A percentile compares a stretch with the other conserved stretches of the same genome.
These are phyloP conservation scores for Ptychadena robeensis DNA, from an alignment of 2,797 vertebrate genomes.

Conservation along the genomic window DNA sequence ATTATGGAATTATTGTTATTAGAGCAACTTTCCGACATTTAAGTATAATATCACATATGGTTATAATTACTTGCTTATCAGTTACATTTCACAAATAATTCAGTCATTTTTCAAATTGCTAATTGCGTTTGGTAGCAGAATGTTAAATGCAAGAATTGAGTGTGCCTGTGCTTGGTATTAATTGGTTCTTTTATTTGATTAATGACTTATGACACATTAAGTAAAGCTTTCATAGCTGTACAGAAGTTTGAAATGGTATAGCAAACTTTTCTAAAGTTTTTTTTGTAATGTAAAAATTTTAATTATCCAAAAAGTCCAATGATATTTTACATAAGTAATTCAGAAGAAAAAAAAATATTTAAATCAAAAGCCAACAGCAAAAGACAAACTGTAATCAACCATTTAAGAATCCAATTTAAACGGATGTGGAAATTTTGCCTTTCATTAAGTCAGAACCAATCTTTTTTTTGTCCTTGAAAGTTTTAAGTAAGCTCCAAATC, in stretches of 20 bases:
- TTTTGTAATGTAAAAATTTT: not conserved
- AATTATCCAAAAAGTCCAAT: too few species aligned
- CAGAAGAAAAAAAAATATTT: too few species aligned
- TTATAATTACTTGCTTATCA: slow-evolving; percentile 3
- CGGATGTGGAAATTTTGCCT: too few species aligned
- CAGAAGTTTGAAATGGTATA: not conserved
- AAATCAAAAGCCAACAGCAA: too few species aligned
- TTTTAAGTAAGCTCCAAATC: too few species aligned
- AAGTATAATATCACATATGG: not conserved
- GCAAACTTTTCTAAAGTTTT: not conserved
- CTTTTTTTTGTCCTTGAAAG: too few species aligned
- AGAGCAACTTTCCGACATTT: not conserved
- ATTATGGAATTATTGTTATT: too few species aligned
- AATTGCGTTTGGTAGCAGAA: slow-evolving; percentile 14
- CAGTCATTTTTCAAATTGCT: not conserved
- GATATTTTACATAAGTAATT: too few species aligned
- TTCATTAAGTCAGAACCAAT: too few species aligned
- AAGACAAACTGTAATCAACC: too few species aligned
- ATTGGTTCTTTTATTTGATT: slow-evolving; percentile 10
- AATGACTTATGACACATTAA: not conserved
- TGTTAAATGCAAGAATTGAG: not conserved
- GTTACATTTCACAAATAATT: not conserved
- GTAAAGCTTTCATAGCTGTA: not conserved
- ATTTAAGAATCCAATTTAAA: too few species aligned
- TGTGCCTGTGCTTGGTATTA: not conserved